Evolutionary conservation across 2,888 invertebrate genomes (phyloP).

Genomic region (Campopleginae sp.): DNA sequence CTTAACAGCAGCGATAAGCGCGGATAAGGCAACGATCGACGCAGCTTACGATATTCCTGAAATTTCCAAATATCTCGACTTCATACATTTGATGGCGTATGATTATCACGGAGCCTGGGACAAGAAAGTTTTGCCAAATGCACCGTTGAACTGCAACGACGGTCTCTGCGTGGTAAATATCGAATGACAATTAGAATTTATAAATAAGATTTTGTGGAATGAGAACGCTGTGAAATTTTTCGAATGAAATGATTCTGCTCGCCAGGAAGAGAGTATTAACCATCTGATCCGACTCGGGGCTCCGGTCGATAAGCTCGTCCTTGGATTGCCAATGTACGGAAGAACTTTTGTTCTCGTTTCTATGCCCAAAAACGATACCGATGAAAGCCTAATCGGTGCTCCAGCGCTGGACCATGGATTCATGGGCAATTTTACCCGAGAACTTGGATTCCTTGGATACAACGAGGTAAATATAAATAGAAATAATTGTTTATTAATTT

Average conservation of each 20-base stretch:
- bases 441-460: slow-evolving; percentile 94
- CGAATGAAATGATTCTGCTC: background rate
- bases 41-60: slow-evolving; percentile 91
- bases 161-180: slow-evolving; percentile 89
- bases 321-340: slow-evolving; percentile 94
- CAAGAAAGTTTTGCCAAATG: slow-evolving; percentile 90
- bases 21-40: slow-evolving; percentile 91
- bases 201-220: too few relatives aligned
- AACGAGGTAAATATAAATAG: slow-evolving; percentile 88
- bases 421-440: slow-evolving; percentile 91
- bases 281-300: slow-evolving; percentile 91
- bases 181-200: slow-evolving; percentile 9
- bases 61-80: slow-evolving; percentile 86
- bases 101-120: slow-evolving; percentile 96
- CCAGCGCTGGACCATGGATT: slow-evolving; percentile 87
- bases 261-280: slow-evolving; percentile 90
- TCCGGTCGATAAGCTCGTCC: slow-evolving; percentile 90
- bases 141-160: slow-evolving; percentile 89
- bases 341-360: slow-evolving; percentile 88
- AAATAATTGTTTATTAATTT: slow-evolving; percentile 13
- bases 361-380: slow-evolving; percentile 67
- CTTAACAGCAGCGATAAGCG: slow-evolving; percentile 93
- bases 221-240: background rate
- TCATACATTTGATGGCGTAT: slow-evolving; percentile 94
- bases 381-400: slow-evolving; percentile 85